Evolutionary conservation across 2,888 invertebrate genomes (phyloP).

Genomic region (Machimus atricapillus): DNA sequence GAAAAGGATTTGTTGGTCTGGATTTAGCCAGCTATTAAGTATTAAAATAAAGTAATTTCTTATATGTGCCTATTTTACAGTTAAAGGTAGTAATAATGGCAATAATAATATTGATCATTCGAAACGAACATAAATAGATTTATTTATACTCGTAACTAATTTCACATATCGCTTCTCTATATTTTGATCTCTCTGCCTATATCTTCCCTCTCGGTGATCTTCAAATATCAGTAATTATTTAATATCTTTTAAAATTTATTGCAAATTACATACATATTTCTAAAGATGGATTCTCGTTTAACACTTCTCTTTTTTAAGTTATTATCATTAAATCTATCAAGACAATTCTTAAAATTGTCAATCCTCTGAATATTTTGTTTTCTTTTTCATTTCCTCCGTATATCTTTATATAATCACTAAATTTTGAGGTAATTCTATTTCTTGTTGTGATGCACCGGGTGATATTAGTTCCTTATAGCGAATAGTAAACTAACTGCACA

Average conservation of each 20-base stretch:
- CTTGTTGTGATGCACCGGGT: neutral
- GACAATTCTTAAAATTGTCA: slow-evolving; percentile 17
- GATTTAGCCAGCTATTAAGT: slow-evolving; percentile 1
- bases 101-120: neutral
- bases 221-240: slow-evolving; percentile 10
- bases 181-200: slow-evolving; percentile 11
- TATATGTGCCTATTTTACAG: slow-evolving; percentile 12
- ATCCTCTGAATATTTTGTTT: neutral
- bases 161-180: neutral
- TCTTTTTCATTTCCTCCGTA: slow-evolving; percentile 3
- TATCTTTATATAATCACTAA: slow-evolving; percentile 19
- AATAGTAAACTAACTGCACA: neutral
- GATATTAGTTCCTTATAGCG: neutral
- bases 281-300: slow-evolving; percentile 7
- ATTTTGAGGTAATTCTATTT: slow-evolving; percentile 33
- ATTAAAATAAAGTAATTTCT: slow-evolving; percentile 1
- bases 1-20: neutral
- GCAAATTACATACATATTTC: slow-evolving; percentile 34
- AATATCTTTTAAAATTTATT: slow-evolving; percentile 26
- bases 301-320: neutral
- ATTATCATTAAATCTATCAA: neutral
- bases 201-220: neutral
- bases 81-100: neutral
- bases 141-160: slow-evolving; percentile 9
- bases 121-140: neutral